These are phyloP conservation scores for Chymomyza amoena DNA, from an alignment of 2,888 invertebrate species.

Conservation along the genomic window DNA sequence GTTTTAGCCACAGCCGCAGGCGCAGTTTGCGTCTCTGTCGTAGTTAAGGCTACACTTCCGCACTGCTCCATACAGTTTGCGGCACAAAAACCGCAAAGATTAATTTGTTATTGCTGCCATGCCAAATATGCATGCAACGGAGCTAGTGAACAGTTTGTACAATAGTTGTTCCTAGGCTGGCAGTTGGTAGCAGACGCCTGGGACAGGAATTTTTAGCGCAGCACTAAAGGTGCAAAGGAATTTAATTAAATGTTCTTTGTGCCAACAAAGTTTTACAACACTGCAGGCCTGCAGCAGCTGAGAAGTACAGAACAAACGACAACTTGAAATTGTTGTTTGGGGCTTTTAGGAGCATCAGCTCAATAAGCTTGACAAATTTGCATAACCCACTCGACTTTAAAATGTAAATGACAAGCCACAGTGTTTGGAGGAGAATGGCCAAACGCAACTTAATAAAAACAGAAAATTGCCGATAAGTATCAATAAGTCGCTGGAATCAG, in stretches of 20 bases:
- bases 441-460: neutral
- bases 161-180: conserved; percentile 12
- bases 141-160: conserved; percentile 1
- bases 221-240: conserved; percentile 73
- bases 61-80: neutral
- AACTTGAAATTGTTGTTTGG: conserved; percentile 31
- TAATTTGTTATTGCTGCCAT: conserved; percentile 68
- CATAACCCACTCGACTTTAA: conserved; percentile 29
- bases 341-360: conserved; percentile 34
- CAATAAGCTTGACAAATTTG: conserved; percentile 66
- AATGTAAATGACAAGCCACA: neutral
- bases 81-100: conserved; percentile 61
- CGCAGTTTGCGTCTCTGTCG: neutral
- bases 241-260: conserved; percentile 68
- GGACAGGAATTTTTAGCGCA: conserved; percentile 68
- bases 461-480: neutral
- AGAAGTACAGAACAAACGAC: neutral
- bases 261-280: conserved; percentile 46
- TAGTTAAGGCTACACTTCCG: conserved; percentile 1
- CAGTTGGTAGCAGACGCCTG: conserved; percentile 18
- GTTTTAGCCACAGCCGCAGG: neutral
- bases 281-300: conserved; percentile 33
- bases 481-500: neutral
- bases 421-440: neutral
- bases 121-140: conserved; percentile 17